Base-by-base conservation (phyloP, 2,113 vertebrate species). In the Grammomys surdaster region DNA sequence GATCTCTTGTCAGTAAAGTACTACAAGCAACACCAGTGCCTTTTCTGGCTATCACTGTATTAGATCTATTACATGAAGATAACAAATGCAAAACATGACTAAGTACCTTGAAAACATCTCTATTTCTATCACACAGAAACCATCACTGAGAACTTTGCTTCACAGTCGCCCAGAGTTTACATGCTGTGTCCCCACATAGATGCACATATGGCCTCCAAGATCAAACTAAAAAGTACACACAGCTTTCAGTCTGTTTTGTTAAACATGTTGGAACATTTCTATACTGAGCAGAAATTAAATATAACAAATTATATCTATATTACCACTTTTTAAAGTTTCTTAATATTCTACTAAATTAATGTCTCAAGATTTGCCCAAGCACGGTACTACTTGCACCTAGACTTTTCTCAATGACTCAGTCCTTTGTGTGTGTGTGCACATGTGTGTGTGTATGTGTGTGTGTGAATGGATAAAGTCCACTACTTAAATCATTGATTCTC, bases 401-500 rank as follows among this genome's bases (percentile, higher is more conserved):
- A 78, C 58, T 22, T 16, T 40, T 73, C 51, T 84, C 54, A 36
- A 11, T 91, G 36, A 90, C 90, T 93, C 36, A 67, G 58, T 76
- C n/a, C 54, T 51, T 90, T 81, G 60, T 33, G 26, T 77, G 46
- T 31, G 26, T 76, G 75, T 31, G 76, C 17, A 26, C 31, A 46
- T 77, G 48, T 51, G 76, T 19, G 76, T 60, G 48, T 54, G 77
- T 56, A 46, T 80, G 48, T 78, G 48, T 48, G 72, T 97, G 92
- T 90, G 22, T 26, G 22, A 70, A 96, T 43, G 14, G 3, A 65
- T 81, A 89, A 89, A 88, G 80, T 94, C 36, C 65, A 85, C 13
- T 28, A 94, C 6, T 95, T 14, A 51, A 81, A 80, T 91, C 75
- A 95, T 17, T 91, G 16, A 81, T 28, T 85, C 65, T 93, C 63